phyloP scores from a whole-genome alignment of 2,797 vertebrate genomes.

The Heteromormyrus szaboi region DNA sequence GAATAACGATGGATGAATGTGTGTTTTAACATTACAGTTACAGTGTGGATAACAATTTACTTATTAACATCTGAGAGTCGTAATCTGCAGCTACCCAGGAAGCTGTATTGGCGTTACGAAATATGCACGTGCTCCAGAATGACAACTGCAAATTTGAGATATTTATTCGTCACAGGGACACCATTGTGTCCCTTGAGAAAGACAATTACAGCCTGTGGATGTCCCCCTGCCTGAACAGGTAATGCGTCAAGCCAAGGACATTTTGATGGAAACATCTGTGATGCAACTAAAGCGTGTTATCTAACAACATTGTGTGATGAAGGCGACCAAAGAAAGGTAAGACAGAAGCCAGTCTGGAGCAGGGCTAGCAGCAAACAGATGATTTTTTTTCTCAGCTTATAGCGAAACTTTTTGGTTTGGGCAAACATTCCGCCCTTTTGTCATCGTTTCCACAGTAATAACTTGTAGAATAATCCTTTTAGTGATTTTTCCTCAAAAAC shows the following conservation, averaged over 20 bases:
- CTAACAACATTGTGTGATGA: neutral
- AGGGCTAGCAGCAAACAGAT: neutral
- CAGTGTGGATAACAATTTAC: neutral
- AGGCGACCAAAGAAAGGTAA: neutral
- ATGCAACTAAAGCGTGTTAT: neutral
- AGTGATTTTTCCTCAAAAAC: neutral
- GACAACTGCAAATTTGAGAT: neutral
- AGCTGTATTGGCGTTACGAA: neutral
- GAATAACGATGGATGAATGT: neutral
- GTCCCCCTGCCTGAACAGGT: neutral
- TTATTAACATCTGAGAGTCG: neutral
- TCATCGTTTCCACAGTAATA: slow-evolving; percentile 3
- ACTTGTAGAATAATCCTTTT: neutral
- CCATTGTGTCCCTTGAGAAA: neutral
- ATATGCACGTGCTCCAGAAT: neutral
- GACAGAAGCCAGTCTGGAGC: neutral
- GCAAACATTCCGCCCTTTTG: neutral
- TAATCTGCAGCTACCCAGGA: neutral
- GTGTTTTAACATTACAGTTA: neutral
- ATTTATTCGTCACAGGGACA: neutral
- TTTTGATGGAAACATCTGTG: neutral
- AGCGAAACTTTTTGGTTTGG: neutral
- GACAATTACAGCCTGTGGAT: neutral
- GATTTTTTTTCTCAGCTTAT: neutral
- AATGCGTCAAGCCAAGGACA: neutral